phyloP scores from a whole-genome alignment of 2,797 vertebrate genomes.

The Scomberomorus guttatus region DNA sequence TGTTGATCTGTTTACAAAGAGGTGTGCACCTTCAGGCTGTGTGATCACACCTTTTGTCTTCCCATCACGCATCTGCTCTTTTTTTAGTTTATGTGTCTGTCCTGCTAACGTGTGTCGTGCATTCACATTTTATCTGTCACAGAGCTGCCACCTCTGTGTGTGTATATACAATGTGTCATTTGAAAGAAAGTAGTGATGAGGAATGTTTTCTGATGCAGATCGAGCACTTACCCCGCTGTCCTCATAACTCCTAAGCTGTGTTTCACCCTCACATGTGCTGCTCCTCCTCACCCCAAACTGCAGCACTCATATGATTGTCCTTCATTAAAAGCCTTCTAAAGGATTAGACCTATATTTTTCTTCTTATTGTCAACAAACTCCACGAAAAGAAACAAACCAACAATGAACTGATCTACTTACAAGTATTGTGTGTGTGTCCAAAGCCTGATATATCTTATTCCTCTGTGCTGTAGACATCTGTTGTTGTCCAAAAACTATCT shows the following conservation, averaged over 20 bases:
- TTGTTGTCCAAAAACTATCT: not conserved
- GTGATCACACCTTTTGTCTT: conserved; percentile 59
- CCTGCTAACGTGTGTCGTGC: conserved; percentile 42
- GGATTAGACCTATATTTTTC: not conserved
- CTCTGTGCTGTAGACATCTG: not conserved
- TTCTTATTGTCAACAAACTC: conserved; percentile 33
- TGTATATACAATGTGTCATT: conserved; percentile 42
- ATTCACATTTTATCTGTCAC: conserved; percentile 35
- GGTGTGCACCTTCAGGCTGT: conserved; percentile 30
- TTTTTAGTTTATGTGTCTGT: conserved; percentile 26
- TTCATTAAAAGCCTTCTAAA: conserved; percentile 40
- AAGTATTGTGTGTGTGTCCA: no score
- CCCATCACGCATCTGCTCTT: conserved; percentile 52
- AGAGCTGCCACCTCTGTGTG: conserved; percentile 54
- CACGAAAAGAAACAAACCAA: not conserved
- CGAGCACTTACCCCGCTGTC: conserved; percentile 20
- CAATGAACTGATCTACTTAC: not conserved
- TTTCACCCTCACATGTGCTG: conserved; percentile 37
- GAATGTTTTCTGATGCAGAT: conserved; percentile 40
- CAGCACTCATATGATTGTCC: conserved; percentile 35
- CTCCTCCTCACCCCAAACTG: conserved; percentile 27
- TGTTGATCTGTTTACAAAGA: conserved; percentile 56
- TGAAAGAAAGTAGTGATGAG: conserved; percentile 57
- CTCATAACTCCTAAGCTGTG: not conserved
- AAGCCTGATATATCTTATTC: not conserved